phyloP scores from a whole-genome alignment of 2,113 vertebrate species.

The Clarias batrachus region DNA sequence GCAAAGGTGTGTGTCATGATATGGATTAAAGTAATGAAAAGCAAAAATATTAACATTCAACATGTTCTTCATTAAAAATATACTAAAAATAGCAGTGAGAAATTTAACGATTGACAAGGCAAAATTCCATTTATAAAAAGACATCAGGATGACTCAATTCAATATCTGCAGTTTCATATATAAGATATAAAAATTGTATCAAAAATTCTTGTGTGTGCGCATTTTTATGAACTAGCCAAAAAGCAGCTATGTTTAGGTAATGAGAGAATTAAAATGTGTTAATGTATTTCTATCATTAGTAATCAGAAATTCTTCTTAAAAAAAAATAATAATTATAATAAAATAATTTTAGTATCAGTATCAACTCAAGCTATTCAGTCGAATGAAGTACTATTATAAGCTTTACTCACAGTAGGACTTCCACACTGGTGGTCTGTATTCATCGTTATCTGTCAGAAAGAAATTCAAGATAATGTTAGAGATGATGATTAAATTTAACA shows the following conservation, averaged over 20 bases:
- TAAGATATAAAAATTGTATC: neutral
- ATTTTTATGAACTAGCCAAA: neutral
- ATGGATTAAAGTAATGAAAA: neutral
- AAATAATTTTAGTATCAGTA: neutral
- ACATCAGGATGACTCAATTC: no score
- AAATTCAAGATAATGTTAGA: conserved; percentile 13
- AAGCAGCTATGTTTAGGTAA: neutral
- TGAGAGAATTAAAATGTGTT: neutral
- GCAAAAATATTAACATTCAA: neutral
- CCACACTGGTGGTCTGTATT: conserved; percentile 89
- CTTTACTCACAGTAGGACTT: conserved; percentile 86
- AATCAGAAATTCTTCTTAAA: neutral
- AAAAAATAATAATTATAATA: no score
- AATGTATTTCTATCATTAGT: neutral
- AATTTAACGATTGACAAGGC: neutral
- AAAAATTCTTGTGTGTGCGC: neutral
- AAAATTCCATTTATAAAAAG: neutral
- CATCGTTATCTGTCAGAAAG: conserved; percentile 83
- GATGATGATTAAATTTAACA: neutral
- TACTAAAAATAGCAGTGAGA: neutral
- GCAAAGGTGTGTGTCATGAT: neutral
- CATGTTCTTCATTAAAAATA: neutral
- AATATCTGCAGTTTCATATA: neutral
- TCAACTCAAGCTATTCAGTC: neutral
- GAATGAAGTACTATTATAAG: neutral